Conservation (phyloP, 2,113 vertebrate species). For the Catharus minimus region DNA sequence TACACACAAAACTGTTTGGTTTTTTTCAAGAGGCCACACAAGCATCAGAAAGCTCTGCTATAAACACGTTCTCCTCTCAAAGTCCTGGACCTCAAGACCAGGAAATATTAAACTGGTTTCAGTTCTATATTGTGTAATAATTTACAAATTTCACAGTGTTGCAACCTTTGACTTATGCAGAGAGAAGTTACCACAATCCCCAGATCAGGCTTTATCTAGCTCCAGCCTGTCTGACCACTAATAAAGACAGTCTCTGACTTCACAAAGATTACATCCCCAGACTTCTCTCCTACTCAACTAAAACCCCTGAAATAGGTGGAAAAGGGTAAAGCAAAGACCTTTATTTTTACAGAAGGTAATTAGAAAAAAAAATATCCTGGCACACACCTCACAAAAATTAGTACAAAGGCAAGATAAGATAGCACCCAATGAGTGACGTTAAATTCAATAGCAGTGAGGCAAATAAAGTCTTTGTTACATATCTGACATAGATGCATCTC, state of each 20-base stretch:
- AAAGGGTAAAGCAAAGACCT: conserved; percentile 3
- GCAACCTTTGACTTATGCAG: conserved; percentile 38
- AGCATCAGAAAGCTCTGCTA: background rate
- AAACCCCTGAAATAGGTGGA: conserved; percentile 29
- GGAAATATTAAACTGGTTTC: background rate
- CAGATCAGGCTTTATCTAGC: conserved; percentile 44
- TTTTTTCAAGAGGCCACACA: conserved; percentile 13
- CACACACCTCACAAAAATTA: background rate
- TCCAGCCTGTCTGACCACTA: conserved; percentile 45
- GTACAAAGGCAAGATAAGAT: conserved; percentile 6
- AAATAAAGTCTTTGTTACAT: conserved; percentile 10
- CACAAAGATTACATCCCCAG: conserved; percentile 58
- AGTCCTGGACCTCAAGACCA: background rate
- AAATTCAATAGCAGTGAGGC: conserved; percentile 14
- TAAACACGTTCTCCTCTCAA: background rate
- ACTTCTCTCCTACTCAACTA: conserved; percentile 1
- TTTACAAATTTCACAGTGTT: conserved; percentile 43
- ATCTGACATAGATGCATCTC: conserved; percentile 8
- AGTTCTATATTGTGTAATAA: conserved; percentile 18
- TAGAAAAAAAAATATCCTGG: background rate
- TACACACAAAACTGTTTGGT: background rate
- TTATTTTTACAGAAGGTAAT: conserved; percentile 2
- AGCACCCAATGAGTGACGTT: background rate
- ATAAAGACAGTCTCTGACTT: conserved; percentile 68
- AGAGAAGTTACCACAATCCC: conserved; percentile 8